These are phyloP conservation scores for Zosterops japonicus DNA, from an alignment of 2,113 vertebrate species.

Conservation along the genomic window DNA sequence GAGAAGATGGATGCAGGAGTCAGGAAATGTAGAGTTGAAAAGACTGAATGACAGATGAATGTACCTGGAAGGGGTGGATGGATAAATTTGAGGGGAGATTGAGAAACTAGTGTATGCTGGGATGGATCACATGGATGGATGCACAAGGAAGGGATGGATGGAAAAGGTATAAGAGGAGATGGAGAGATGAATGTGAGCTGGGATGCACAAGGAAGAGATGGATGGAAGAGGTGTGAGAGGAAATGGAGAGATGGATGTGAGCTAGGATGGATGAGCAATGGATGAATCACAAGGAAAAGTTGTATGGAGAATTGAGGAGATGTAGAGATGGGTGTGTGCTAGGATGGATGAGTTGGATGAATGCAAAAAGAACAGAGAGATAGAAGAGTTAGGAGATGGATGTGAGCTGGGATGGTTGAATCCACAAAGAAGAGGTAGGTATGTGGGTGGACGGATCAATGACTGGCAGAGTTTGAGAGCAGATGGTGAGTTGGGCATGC, in stretches of 20 bases:
- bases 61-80: not conserved
- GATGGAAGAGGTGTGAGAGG: not conserved
- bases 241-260: not conserved
- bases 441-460: not conserved
- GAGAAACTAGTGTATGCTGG: not conserved
- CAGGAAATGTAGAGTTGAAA: not conserved
- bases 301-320: not conserved
- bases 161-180: not conserved
- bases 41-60: rapidly evolving
- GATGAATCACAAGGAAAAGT: not conserved
- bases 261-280: not conserved
- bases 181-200: not conserved
- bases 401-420: not conserved
- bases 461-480: not conserved
- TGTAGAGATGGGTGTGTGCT: not conserved
- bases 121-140: not conserved
- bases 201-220: not conserved
- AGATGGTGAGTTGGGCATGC: not conserved
- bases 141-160: not conserved
- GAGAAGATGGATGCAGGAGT: not conserved
- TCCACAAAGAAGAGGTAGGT: not conserved
- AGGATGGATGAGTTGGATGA: not conserved
- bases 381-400: not conserved
- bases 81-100: not conserved
- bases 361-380: not conserved